Evolutionary conservation across 2,113 vertebrate species (phyloP).

Genomic region (Pandion haliaetus): DNA sequence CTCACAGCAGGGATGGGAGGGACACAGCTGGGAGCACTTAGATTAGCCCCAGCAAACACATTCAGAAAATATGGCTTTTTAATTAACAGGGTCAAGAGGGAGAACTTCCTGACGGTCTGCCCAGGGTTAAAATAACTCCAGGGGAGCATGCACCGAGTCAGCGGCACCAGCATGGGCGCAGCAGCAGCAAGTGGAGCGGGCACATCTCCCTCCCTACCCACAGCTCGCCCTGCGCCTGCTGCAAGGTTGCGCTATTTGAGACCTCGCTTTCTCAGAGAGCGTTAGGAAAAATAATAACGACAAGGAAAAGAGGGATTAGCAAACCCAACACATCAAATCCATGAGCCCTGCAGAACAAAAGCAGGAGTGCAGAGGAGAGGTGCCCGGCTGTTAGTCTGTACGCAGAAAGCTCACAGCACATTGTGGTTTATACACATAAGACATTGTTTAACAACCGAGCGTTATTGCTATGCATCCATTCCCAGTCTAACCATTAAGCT

Average conservation of each 20-base stretch:
- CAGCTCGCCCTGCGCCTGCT: neutral
- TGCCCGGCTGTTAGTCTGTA: neutral
- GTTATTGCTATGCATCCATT: constrained; percentile 49
- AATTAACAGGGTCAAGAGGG: neutral
- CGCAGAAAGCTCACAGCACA: neutral
- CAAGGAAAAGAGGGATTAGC: neutral
- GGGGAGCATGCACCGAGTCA: neutral
- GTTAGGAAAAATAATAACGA: neutral
- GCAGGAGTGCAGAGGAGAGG: neutral
- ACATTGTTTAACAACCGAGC: neutral
- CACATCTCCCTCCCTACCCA: neutral
- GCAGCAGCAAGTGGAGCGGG: accelerated
- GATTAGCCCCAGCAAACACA: neutral
- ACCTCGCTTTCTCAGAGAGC: neutral
- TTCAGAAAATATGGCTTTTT: constrained; percentile 61
- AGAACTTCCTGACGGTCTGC: neutral
- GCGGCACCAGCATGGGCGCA: accelerated
- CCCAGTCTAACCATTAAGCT: constrained; percentile 3
- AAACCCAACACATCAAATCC: neutral
- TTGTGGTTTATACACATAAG: neutral
- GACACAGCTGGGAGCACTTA: accelerated
- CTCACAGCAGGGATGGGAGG: accelerated
- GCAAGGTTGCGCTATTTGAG: neutral
- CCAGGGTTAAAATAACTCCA: neutral
- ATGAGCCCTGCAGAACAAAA: neutral